Base-by-base conservation (phyloP, 2,113 vertebrate species). In the Nematolebias whitei region DNA sequence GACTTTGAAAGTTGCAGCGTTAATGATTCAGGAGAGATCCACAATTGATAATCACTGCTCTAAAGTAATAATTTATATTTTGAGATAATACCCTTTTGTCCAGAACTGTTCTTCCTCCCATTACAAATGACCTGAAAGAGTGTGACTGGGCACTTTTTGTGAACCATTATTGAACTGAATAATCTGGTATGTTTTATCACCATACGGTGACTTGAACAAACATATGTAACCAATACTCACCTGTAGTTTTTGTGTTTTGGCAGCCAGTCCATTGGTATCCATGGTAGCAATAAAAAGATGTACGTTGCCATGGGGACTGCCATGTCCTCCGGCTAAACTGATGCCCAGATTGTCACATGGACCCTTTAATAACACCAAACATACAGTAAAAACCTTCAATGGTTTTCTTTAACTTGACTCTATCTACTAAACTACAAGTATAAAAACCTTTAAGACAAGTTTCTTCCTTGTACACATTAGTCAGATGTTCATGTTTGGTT, bases 241-340 rank as follows among this genome's bases (percentile, higher is more conserved):
- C 90, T 95, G 88, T 83, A 98, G 89, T 85, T 95, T 93, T 71
- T 94, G 93, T 45, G 95, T 95, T 87, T 93, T 94, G 80, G 95
- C 94, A 58, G 95, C 96, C 71, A 95, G 91, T 86, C 95, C 95
- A 67, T 92, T 90, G 0, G 94, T 93, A 75, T 96, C 95, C 94
- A 98, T 95, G 93, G 95, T 87, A 59, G 95, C 95, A 83, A 98
- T 95, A 89, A 95, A 96, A 85, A 96, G 93, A 32, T 93, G 94
- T 79, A 94, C 87, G 76, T 98, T 94, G 70, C 95, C 95, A 63
- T 96, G 95, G 12, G 95, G 94, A 87, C 95, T 95, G 77, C 93
- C 95, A 63, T 94, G 88, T 81, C 95, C 96, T 84, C 95, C 96
- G 75, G 95, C 95, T 85, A 96, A 90, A 80, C 90, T 94, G 69